Evolutionary conservation across 53 echinoderm and acorn worm genomes (phyloP), one percentile per base, ranked within the genome.

Genomic region (Holothuria scabra): DNA sequence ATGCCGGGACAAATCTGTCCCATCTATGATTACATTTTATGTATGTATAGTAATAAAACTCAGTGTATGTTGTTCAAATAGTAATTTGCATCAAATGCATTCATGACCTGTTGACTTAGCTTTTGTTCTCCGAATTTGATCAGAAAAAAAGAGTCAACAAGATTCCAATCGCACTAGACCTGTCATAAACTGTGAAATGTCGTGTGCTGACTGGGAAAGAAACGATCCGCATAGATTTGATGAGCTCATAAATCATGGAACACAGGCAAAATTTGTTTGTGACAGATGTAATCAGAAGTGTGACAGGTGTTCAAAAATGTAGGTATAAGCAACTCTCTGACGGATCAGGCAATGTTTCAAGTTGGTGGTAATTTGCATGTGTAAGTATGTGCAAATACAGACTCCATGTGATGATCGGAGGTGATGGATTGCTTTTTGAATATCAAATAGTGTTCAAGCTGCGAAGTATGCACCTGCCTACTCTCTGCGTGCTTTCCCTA

Each of bases 151-250:
- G 18, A 52, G 18, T 52, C 52, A 52, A 52, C 52, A 52, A 52
- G 52, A 52, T 52, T 52, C 4, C 52, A 52, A 8, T 52, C 18
- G 11, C 52, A 52, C 52, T 72, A 46, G 48, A 72, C 72, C 48
- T 72, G 72, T 72, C 72, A 72, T 44, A 72, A 72, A 28, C 72
- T 72, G 72, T 72, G 72, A 72, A 72, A 72, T 72, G 72, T 72
- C 35, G 72, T 72, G 72, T 72, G 72, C 72, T 38, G 44, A 69
- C 69, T 69, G 30, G 69, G 20, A 69, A 38, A 35, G 69, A 69
- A 69, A 69, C 69, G 44, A 69, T 69, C 37, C 69, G 69, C 69
- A 69, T 69, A 69, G 69, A 69, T 69, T 69, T 69, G 69, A 69
- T 69, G 69, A 69, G 69, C 37, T 69, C 35, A 69, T 69, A 69